A percentile compares a stretch with the other conserved stretches of the same genome.
Conservation (phyloP, 2,888 invertebrate genomes). For the Lypha dubia region DNA sequence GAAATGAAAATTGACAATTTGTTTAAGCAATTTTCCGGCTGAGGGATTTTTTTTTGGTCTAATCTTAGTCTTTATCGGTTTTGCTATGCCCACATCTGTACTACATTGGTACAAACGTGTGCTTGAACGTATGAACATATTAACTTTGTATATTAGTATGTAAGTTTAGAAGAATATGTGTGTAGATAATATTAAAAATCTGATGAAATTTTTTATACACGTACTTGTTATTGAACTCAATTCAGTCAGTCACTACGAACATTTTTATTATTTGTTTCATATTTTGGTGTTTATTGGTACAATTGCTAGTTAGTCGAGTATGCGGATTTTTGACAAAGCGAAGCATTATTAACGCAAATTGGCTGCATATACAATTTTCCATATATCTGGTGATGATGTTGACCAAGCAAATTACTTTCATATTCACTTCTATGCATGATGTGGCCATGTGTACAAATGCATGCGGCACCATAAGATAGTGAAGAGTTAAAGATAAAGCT, state of each 20-base stretch:
- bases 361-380: conserved; percentile 72
- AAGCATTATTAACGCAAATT: conserved; percentile 73
- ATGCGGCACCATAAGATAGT: too few relatives aligned
- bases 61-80: conserved; percentile 44
- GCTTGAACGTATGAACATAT: not conserved
- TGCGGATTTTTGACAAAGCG: conserved; percentile 73
- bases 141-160: conserved; percentile 6
- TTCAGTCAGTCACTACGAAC: conserved; percentile 44
- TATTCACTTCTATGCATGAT: conserved; percentile 1
- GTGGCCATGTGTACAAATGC: conserved; percentile 17
- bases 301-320: conserved; percentile 60
- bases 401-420: conserved; percentile 52
- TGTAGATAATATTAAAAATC: conserved; percentile 62
- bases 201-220: conserved; percentile 44
- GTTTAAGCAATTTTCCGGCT: conserved; percentile 76
- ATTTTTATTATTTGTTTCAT: conserved; percentile 38
- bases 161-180: not conserved
- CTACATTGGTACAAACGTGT: not conserved
- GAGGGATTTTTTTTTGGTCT: conserved; percentile 67
- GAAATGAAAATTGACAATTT: conserved; percentile 78
- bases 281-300: conserved; percentile 46
- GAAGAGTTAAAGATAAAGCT: too few relatives aligned
- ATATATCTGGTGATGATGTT: conserved; percentile 63
- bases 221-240: conserved; percentile 57
- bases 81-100: conserved; percentile 30